These are phyloP conservation scores for Centrocercus urophasianus DNA, from an alignment of 2,113 vertebrate genomes.

Conservation along the genomic window DNA sequence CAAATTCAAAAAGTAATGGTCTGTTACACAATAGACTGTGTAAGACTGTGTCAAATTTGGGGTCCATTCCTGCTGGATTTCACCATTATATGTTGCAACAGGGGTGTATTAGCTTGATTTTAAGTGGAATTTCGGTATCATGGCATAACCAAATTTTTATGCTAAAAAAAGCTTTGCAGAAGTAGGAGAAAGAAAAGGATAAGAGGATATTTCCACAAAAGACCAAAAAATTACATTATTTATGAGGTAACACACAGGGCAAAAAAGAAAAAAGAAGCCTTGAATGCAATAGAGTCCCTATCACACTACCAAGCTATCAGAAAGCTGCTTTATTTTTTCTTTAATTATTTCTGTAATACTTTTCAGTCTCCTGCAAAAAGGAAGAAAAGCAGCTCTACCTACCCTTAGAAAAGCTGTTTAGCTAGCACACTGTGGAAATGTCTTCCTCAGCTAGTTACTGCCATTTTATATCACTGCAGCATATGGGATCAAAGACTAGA, in stretches of 20 bases:
- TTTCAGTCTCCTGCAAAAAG: conserved; percentile 23
- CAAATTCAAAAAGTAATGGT: not conserved
- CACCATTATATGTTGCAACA: not conserved
- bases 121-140: not conserved
- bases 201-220: not conserved
- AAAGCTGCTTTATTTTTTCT: not conserved
- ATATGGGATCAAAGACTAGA: conserved; percentile 47
- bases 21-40: not conserved
- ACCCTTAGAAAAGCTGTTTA: conserved; percentile 48
- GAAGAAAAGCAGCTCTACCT: not conserved
- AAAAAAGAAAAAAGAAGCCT: not conserved
- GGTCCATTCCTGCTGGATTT: not conserved
- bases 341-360: not conserved
- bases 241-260: not conserved
- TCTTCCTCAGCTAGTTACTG: conserved; percentile 29
- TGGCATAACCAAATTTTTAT: not conserved
- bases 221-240: not conserved
- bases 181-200: not conserved
- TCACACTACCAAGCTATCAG: not conserved
- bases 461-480: conserved; percentile 46
- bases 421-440: not conserved
- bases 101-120: not conserved
- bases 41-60: not conserved
- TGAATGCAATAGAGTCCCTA: not conserved
- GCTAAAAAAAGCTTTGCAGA: not conserved